Conservation (phyloP, 2,113 vertebrate species). For the Symphodus melops region DNA sequence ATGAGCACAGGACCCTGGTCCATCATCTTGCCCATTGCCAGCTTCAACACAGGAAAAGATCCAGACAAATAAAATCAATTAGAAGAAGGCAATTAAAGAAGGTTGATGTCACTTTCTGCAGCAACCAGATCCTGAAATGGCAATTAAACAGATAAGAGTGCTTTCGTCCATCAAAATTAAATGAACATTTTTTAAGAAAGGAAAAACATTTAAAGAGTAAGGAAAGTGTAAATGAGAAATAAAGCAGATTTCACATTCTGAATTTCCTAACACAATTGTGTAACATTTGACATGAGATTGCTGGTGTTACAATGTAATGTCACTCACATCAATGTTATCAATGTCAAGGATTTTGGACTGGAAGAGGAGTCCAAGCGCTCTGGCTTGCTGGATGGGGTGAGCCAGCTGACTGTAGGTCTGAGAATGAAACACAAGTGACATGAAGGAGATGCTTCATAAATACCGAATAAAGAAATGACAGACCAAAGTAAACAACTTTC, state of each 20-base stretch:
- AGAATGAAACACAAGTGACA: conserved; percentile 24
- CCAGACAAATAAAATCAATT: background rate
- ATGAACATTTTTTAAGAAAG: background rate
- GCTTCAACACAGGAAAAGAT: conserved; percentile 73
- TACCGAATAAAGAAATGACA: background rate
- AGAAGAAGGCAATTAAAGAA: background rate
- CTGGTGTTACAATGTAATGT: background rate
- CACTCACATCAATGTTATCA: conserved; percentile 95
- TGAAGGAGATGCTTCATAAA: background rate
- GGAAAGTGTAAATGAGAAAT: background rate
- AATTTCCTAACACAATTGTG: background rate
- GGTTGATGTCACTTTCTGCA: background rate
- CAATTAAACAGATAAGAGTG: background rate
- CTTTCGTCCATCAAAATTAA: background rate
- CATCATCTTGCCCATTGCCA: conserved; percentile 99
- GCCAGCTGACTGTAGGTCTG: conserved; percentile 97
- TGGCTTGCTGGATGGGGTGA: conserved; percentile 94
- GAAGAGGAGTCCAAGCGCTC: conserved; percentile 90
- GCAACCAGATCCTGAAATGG: too few species aligned
- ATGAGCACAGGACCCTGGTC: conserved; percentile 96
- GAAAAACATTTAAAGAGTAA: background rate
- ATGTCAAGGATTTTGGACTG: conserved; percentile 94
- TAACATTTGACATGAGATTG: background rate
- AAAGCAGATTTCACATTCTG: background rate
- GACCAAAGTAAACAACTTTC: too few species aligned